A percentile compares a stretch with the other conserved stretches of the same genome.
Conservation (phyloP, 2,113 vertebrate genomes). For the Cairina moschata region DNA sequence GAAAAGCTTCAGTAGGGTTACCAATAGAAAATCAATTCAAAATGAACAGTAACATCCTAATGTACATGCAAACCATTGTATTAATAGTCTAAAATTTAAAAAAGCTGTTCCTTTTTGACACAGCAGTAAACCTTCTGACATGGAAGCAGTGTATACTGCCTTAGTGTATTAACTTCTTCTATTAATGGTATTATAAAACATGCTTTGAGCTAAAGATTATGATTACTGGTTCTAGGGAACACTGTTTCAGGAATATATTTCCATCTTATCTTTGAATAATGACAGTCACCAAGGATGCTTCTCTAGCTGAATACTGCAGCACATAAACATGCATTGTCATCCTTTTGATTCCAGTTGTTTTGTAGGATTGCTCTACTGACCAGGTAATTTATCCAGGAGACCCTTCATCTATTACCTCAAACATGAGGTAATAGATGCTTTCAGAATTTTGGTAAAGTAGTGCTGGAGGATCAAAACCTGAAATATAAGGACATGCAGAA, state of each 20-base stretch:
- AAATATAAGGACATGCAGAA: not conserved
- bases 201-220: conserved; percentile 23
- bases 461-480: not conserved
- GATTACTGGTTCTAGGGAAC: conserved; percentile 24
- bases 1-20: not conserved
- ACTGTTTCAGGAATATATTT: not conserved
- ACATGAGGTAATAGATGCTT: not conserved
- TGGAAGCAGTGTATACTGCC: not conserved
- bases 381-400: not conserved
- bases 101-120: not conserved
- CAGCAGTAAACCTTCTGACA: not conserved
- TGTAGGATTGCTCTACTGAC: not conserved
- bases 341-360: not conserved
- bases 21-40: not conserved
- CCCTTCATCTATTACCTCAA: not conserved
- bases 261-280: not conserved
- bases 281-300: not conserved
- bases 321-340: not conserved
- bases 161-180: not conserved
- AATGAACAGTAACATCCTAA: conserved; percentile 20
- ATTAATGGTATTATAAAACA: conserved; percentile 17
- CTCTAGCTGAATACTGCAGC: not conserved
- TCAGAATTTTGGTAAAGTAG: not conserved
- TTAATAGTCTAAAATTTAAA: not conserved
- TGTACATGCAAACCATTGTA: not conserved